Base-by-base conservation (phyloP, 2,113 vertebrate genomes). In the Pagrus major region DNA sequence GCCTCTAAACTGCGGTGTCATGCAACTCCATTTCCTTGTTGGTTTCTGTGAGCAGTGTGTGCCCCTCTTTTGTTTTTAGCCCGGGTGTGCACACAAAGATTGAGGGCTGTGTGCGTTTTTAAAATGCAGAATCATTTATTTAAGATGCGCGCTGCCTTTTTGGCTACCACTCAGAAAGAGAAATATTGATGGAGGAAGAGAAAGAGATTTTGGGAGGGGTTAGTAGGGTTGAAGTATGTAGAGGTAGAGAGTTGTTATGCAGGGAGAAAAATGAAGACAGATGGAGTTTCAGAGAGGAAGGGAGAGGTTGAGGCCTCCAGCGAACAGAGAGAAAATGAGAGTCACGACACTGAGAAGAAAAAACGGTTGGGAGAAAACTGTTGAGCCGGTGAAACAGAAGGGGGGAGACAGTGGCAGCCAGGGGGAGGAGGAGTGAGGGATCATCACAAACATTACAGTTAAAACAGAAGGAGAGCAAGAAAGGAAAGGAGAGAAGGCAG, bases 71-170 rank as follows among this genome's bases (percentile, higher is more conserved):
- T 23, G 55, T 23, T 15, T n/a, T 70, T n/a, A 39, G 46, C 20
- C 3, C 12, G 67, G 12, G 47, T 1, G 41, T 27, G 49, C 67
- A 59, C 41, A 20, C 31, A 55, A 21, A 6, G 25, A 33, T 15
- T 9, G 27, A 89, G 63, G 52, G 58, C 44, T 70, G 61, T 54
- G 59, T 84, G 58, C 39, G 1, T 56, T 59, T n/a, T 61, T 70
- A 44, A 80, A 76, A 65, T 31, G 35, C 46, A 74, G 49, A 60
- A 74, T 84, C 18, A 68, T 80, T 81, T 47, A 79, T 85, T 80
- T 74, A 81, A 77, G 72, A 56, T 64, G 25, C 27, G 4, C 21
- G 31, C 14, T 41, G 70, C 60, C 51, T 79, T 86, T 54, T 74
- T 64, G 55, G 71, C 71, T 61, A 47, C 61, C 27, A 58, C 55